Conservation (phyloP, 1,140 invertebrate species). For the Hycleus phaleratus region DNA sequence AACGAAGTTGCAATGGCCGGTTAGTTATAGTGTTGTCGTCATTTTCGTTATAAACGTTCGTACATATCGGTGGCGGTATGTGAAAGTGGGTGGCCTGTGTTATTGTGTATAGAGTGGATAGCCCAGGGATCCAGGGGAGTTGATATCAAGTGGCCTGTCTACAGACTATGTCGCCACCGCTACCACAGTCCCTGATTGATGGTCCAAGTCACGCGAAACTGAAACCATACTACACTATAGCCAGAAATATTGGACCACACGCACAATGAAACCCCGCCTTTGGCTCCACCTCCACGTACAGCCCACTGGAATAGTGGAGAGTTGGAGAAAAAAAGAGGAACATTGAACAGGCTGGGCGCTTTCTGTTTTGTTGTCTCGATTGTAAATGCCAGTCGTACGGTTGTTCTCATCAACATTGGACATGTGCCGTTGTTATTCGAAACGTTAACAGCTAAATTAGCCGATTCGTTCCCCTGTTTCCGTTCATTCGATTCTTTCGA, state of each 20-base stretch:
- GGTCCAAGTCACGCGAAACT: conserved; percentile 38
- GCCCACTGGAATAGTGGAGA: too few relatives aligned
- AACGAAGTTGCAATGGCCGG: too few relatives aligned
- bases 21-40: too few relatives aligned
- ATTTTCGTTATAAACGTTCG: too few relatives aligned
- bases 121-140: conserved; percentile 27
- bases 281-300: conserved; percentile 5
- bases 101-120: conserved; percentile 23
- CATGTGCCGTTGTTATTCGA: conserved; percentile 6
- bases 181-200: conserved; percentile 40
- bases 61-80: too few relatives aligned
- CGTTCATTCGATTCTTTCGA: neutral
- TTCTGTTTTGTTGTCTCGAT: neutral
- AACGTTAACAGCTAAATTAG: too few relatives aligned
- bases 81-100: too few relatives aligned
- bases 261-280: conserved; percentile 21
- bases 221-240: conserved; percentile 15
- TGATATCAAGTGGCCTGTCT: conserved; percentile 41
- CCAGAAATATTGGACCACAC: conserved; percentile 32
- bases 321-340: too few relatives aligned
- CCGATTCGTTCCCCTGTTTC: neutral
- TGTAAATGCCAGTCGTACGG: conserved; percentile 22
- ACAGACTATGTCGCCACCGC: conserved; percentile 42
- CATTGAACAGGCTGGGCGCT: too few relatives aligned
- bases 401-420: conserved; percentile 23